These are phyloP conservation scores for Chrysopa pallens DNA, from an alignment of 1,140 invertebrate genomes.

Conservation along the genomic window DNA sequence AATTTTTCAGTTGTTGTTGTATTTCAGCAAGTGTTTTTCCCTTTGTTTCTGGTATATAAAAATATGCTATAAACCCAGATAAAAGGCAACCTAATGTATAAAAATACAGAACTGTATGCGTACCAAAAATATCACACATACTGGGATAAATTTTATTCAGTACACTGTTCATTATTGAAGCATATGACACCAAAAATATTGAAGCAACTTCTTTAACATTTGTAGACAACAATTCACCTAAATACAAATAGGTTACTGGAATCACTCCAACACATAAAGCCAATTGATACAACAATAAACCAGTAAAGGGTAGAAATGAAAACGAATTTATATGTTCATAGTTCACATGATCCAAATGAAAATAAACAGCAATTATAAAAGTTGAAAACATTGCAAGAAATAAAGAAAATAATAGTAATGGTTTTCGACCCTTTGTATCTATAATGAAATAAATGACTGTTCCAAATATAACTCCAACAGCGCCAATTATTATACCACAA, in stretches of 20 bases:
- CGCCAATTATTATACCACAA: constrained; percentile 37
- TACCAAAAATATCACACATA: constrained; percentile 34
- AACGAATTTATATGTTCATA: constrained; percentile 19
- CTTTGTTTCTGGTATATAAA: constrained; percentile 63
- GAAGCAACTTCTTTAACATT: constrained; percentile 49
- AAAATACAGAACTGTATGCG: constrained; percentile 51
- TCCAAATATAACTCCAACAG: constrained; percentile 43
- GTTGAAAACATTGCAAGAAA: constrained; percentile 31
- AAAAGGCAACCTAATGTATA: constrained; percentile 48
- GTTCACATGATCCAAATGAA: constrained; percentile 28
- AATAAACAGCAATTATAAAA: constrained; percentile 36
- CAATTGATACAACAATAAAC: constrained; percentile 47
- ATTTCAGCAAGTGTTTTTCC: constrained; percentile 47
- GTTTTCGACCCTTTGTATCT: constrained; percentile 49
- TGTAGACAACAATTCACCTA: constrained; percentile 56
- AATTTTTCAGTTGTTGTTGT: constrained; percentile 5
- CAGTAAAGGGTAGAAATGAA: constrained; percentile 39
- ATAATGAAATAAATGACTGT: constrained; percentile 42
- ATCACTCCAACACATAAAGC: constrained; percentile 49
- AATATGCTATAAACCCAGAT: constrained; percentile 39
- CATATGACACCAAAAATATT: constrained; percentile 46
- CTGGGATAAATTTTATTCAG: constrained; percentile 55
- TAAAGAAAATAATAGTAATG: constrained; percentile 41
- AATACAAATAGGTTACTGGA: constrained; percentile 51
- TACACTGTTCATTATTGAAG: constrained; percentile 52